Base-by-base conservation (phyloP, 2,797 vertebrate genomes). In the Channa striata region DNA sequence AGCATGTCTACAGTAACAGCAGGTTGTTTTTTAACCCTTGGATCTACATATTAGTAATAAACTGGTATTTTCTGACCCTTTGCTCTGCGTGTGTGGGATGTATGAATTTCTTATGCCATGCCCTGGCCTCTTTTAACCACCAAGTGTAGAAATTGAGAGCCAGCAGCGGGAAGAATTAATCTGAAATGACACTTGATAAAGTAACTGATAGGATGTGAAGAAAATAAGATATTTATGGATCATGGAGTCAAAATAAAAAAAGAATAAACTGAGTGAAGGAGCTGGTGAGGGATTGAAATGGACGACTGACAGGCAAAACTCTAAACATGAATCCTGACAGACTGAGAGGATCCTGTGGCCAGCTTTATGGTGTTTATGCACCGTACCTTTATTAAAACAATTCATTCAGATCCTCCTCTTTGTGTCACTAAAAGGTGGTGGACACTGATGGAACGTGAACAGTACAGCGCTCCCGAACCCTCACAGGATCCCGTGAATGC, bases 201-300 rank as follows among this genome's bases (percentile, higher is more conserved):
- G 43, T 68, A 47, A 69, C 36, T 61, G 58, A 52, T n/a, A 23
- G 47, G 40, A 74, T 49, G 54, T 42, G 67, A 79, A 58, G 49
- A 17, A 77, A 64, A 72, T 0, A 61, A 12, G 37, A 11, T 12
- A 8, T 12, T 68, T 39, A 54, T 46, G 23, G 40, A 56, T 48
- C 20, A n/a, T n/a, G n/a, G n/a, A n/a, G n/a, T n/a, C n/a, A n/a
- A n/a, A n/a, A n/a, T n/a, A n/a, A n/a, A n/a, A 20, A 14, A 13
- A 61, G 17, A 68, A 42, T 20, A 4, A 63, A 6, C 14, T 14
- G 19, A 23, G 59, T 39, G 40, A 48, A 48, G 46, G 19, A 70
- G 76, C 11, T 60, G 46, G 36, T 65, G 51, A 76, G 44, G 16
- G 1, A 74, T 72, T 6, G 25, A 39, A 9, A 37, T 36, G 34